Base-by-base conservation (phyloP, 2,113 vertebrate species). In the Apodemus sylvaticus region DNA sequence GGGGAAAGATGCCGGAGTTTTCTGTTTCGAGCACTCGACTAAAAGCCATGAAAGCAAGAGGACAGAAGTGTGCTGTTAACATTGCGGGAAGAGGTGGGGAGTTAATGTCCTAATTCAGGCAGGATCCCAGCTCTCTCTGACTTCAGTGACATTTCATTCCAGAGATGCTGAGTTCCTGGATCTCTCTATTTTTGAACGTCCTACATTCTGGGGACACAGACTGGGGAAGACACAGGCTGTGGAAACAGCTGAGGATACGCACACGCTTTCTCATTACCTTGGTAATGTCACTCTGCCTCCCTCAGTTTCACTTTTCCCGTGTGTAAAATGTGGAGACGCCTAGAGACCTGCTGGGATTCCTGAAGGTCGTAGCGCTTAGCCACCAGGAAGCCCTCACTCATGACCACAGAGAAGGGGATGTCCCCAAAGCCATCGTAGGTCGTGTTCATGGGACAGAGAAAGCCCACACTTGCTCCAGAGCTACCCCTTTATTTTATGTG, bases 121-220 rank as follows among this genome's bases (percentile, higher is more conserved):
- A 22, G 42, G 48, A 93, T 76, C 73, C 79, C 64, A 94, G 73
- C 34, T 92, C 70, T 91, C 64, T 94, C 89, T 83, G 91, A 92
- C 66, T 86, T 96, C 68, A 58, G 39, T 42, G 76, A 17, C 48
- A 70, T 89, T 96, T 95, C 89, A 39, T 91, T 89, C 48, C 48
- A 64, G 85, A 73, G 62, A 85, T 55, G 70, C 34, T 68, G 71
- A 93, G 73, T 94, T 89, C 90, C 86, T 89, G 86, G 36, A 26
- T 86, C 74, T 92, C 89, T 95, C 91, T 96, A 93, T 96, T 97
- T 96, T 92, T 90, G 81, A 91, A 48, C 76, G 82, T 70, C 94
- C 95, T 42, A 91, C 68, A 96, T 97, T 91, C 74, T 58, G 13
- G 81, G 91, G 89, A 26, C 55, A 39, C 60, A 92, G 48, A 77